Percentiles rank a stretch among this genome's conserved stretches.
phyloP scores from a whole-genome alignment of 2,888 invertebrate genomes.

The Chloroclystis v-ata region DNA sequence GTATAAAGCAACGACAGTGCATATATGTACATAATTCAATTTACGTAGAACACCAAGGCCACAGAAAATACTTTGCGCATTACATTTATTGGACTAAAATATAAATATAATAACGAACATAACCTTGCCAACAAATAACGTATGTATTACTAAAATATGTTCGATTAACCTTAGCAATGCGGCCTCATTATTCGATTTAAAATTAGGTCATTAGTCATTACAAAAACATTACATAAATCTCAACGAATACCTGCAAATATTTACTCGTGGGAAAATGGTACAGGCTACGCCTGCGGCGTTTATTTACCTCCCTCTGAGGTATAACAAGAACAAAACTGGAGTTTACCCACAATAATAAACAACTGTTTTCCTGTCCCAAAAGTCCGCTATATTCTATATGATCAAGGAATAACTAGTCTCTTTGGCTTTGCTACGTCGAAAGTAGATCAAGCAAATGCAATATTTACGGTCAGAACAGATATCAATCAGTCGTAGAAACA shows the following conservation, averaged over 20 bases:
- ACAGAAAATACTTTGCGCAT: too few species aligned
- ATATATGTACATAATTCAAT: too few species aligned
- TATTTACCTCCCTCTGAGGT: slow-evolving; percentile 2
- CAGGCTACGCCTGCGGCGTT: too few species aligned
- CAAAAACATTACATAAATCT: slow-evolving; percentile 9
- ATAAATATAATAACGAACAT: too few species aligned
- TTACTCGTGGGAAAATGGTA: too few species aligned
- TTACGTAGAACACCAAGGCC: too few species aligned
- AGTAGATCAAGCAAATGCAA: background rate
- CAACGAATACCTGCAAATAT: background rate
- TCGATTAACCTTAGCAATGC: slow-evolving; percentile 13
- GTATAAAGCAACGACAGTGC: too few species aligned
- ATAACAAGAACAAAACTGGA: slow-evolving; percentile 1
- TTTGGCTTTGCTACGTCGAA: background rate
- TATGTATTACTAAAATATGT: slow-evolving; percentile 19
- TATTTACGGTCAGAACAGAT: background rate
- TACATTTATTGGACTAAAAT: too few species aligned
- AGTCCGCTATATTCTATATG: background rate
- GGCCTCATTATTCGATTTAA: slow-evolving; percentile 15
- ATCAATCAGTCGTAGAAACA: background rate
- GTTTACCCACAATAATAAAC: background rate
- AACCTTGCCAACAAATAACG: slow-evolving; percentile 16
- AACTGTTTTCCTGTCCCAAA: slow-evolving; percentile 4
- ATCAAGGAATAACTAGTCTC: background rate
- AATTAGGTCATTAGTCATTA: slow-evolving; percentile 21